Evolutionary conservation across 2,888 invertebrate genomes (phyloP), one percentile per base, ranked within the genome.

Genomic region (Dryobotodes eremita): DNA sequence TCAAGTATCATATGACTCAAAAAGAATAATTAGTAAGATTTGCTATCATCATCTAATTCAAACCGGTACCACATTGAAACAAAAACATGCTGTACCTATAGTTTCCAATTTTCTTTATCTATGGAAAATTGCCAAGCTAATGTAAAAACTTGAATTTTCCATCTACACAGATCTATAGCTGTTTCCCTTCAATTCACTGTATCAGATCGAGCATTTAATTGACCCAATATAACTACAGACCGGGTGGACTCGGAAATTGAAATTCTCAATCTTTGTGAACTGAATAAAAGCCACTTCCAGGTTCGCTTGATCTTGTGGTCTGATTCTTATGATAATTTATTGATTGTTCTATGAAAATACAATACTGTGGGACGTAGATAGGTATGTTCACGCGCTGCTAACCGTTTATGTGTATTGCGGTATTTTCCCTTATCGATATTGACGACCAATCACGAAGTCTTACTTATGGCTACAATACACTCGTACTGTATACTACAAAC

Each of bases 381-480:
- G 23, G 31, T 68, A 57, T 15, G 36, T 72, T 76, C 48, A 74
- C 76, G 71, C 64, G 59, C 71, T 46, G 31, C 69, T 36, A 20
- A 61, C 46, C 42, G 36, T 75, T 75, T 71, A 71, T 75, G 70
- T 70, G 62, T 68, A 68, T 64, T 83, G 31, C 50, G 36, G 50
- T 75, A 68, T 87, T 85, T 80, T 75, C 80, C 57, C 87, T 84
- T 80, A 87, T 87, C 84, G 75, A 80, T 77, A 77, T 66, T 79
- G 70, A 70, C 48, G 71, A 68, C 75, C 83, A 83, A 85, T 85
- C 79, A 86, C 84, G 66, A 75, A 76, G 70, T 77, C 78, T 71
- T 72, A 70, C 68, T 79, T 85, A 87, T 62, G 55, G 72, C 50
- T 75, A 80, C 65, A 68, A 77, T 82, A 71, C 69, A 71, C 70